Base-by-base conservation (phyloP, 1,140 invertebrate species). In the Drosophila micromelanica region DNA sequence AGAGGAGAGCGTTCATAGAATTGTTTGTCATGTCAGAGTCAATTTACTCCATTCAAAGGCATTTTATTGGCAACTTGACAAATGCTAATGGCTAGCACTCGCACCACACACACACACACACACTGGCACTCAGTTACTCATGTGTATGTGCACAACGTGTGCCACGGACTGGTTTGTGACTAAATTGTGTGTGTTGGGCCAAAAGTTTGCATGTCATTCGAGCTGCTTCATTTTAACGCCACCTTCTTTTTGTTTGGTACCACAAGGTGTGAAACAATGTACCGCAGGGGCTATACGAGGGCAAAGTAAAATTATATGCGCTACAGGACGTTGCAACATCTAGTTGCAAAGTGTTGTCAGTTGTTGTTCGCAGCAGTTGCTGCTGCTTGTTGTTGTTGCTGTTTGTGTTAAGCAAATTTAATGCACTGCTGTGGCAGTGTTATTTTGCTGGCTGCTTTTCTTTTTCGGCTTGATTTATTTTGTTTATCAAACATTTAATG, bases 161-260 rank as follows among this genome's bases (percentile, higher is more conserved):
- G 75, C 57, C 46, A 8, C 9, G 55, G 12, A 17, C 46, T 12
- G 38, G 38, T 6, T 48, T 60, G 42, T 32, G 62, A 27, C 45
- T 52, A 68, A 68, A 61, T 30, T 48, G 57, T 65, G 46, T 78
- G 63, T 48, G 42, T 46, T 60, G 71, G 48, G 57, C 51, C 45
- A 79, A 81, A 87, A 87, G 84, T 89, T 87, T 87, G 82, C 82
- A 87, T 89, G 82, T 87, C 82, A 87, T 87, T 89, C 52, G 65
- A 87, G 84, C 76, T 80, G 74, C 81, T 86, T 78, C 80, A 85
- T 80, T 80, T 80, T 59, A 57, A 62, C 67, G 73, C 52, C 37
- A 59, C 42, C 37, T 52, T 68, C 37, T 56, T 68, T 23, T 32
- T 45, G 73, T 27, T 68, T 20, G 51, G 59, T 49, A 54, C 64